phyloP scores from a whole-genome alignment of 1,140 invertebrate genomes.

The Lucilia sericata region DNA sequence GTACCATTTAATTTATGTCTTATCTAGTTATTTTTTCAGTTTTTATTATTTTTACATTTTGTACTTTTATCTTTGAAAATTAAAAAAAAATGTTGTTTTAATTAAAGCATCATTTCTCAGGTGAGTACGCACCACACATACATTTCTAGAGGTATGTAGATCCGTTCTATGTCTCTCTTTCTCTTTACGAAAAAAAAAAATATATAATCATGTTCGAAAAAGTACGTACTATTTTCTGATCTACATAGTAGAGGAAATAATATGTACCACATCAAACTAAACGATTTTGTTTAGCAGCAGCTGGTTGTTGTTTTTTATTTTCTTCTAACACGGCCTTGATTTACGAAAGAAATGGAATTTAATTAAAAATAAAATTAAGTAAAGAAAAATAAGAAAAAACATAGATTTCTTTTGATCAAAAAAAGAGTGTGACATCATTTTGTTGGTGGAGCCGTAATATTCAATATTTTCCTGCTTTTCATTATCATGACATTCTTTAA shows the following conservation, averaged over 20 bases:
- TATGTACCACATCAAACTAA: not conserved
- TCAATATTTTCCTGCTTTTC: too few relatives aligned
- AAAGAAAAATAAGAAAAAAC: not conserved
- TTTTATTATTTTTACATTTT: not conserved
- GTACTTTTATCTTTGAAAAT: slow-evolving; percentile 16
- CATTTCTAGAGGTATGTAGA: too few relatives aligned
- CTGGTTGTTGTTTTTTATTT: not conserved
- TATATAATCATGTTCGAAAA: too few relatives aligned
- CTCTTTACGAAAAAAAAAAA: too few relatives aligned
- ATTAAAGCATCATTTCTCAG: slow-evolving; percentile 36
- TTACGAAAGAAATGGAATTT: not conserved
- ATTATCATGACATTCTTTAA: too few relatives aligned
- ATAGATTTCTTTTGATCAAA: not conserved
- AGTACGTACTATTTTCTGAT: too few relatives aligned
- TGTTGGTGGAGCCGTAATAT: not conserved
- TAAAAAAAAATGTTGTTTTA: not conserved
- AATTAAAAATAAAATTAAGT: not conserved
- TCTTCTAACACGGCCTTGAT: not conserved
- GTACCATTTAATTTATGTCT: slow-evolving; percentile 1
- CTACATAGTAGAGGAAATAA: not conserved
- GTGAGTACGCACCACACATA: not conserved
- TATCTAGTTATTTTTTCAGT: not conserved
- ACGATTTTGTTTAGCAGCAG: not conserved
- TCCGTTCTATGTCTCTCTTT: too few relatives aligned
- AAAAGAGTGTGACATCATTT: not conserved